Evolutionary conservation across 2,113 vertebrate genomes (phyloP).

Genomic region (Coryphaenoides rupestris): DNA sequence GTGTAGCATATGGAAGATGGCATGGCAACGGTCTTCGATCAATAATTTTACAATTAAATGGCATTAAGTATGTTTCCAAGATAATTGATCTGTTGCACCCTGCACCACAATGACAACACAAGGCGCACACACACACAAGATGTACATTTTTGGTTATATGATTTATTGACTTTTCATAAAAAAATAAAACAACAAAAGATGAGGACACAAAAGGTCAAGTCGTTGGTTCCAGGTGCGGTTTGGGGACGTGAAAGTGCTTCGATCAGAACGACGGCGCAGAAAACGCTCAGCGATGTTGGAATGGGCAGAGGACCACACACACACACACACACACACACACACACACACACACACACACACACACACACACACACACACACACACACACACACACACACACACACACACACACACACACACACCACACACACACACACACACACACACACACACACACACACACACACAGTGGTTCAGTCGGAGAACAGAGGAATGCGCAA

Average conservation of each 20-base stretch:
- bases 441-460: neutral
- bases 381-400: neutral
- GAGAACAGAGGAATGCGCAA: too few relatives aligned
- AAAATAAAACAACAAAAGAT: conserved; percentile 4
- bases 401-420: neutral
- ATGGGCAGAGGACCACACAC: too few relatives aligned
- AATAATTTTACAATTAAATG: too few relatives aligned
- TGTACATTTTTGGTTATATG: neutral
- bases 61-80: too few relatives aligned
- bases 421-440: conserved; percentile 1
- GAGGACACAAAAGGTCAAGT: conserved; percentile 2
- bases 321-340: neutral
- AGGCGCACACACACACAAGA: neutral
- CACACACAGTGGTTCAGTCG: too few relatives aligned
- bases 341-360: neutral
- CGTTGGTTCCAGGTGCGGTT: neutral
- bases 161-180: conserved; percentile 25
- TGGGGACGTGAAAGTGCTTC: conserved; percentile 24
- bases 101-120: too few relatives aligned
- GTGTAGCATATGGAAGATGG: too few relatives aligned
- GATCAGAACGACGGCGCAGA: neutral
- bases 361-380: conserved; percentile 1
- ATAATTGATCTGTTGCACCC: too few relatives aligned
- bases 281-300: too few relatives aligned
- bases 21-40: too few relatives aligned